Percentiles rank a stretch among this genome's conserved stretches.
Conservation (phyloP, 2,113 vertebrate genomes). For the Caranx ignobilis region DNA sequence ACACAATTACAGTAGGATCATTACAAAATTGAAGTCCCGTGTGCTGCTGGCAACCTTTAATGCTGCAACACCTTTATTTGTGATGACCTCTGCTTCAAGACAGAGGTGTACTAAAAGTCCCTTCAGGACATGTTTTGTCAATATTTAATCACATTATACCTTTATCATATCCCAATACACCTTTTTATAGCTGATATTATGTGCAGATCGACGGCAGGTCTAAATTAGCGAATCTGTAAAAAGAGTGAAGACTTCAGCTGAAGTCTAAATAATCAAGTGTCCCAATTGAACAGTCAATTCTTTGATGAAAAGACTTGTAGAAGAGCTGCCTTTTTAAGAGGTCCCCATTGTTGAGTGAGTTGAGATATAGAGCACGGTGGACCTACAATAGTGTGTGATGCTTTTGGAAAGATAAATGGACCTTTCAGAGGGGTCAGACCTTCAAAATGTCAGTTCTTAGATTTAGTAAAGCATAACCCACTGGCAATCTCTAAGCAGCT, state of each 20-base stretch:
- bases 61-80: background rate
- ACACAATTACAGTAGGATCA: background rate
- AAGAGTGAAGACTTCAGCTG: background rate
- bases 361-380: constrained; percentile 6
- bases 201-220: background rate
- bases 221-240: background rate
- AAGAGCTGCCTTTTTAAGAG: constrained; percentile 2
- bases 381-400: background rate
- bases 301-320: constrained; percentile 7
- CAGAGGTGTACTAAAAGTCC: background rate
- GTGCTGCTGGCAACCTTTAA: background rate
- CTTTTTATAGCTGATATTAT: background rate
- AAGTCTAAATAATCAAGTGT: background rate
- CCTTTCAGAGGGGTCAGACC: constrained; percentile 62
- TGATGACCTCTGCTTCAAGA: background rate
- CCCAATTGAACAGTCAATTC: background rate
- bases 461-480: constrained; percentile 64
- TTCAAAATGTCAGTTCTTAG: constrained; percentile 70
- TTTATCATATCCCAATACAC: background rate
- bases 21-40: background rate
- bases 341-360: constrained; percentile 18
- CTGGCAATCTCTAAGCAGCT: constrained; percentile 54
- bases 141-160: background rate
- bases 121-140: background rate
- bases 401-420: constrained; percentile 63